These are phyloP conservation scores for Bicyclus anynana DNA, from an alignment of 1,140 invertebrate species.

Conservation along the genomic window DNA sequence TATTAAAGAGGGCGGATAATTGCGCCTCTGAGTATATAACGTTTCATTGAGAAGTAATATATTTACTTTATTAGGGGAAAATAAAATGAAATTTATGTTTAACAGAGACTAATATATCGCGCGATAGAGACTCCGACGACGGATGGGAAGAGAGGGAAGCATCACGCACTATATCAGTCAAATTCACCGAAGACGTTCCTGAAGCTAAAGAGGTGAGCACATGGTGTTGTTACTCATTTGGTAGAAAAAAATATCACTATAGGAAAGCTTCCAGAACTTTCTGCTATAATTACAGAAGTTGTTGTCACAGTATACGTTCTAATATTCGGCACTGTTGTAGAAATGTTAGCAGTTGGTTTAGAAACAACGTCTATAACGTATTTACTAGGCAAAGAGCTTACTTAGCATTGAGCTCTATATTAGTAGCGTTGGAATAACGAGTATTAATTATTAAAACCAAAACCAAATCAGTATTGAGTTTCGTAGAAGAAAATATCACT, in stretches of 20 bases:
- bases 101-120: conserved; percentile 54
- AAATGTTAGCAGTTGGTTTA: conserved; percentile 42
- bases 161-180: conserved; percentile 90
- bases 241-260: conserved; percentile 6
- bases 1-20: too few relatives aligned
- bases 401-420: conserved; percentile 54
- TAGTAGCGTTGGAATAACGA: conserved; percentile 59
- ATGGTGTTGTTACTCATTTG: conserved; percentile 53
- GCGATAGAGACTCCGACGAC: conserved; percentile 79
- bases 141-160: conserved; percentile 88
- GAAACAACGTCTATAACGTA: conserved; percentile 37
- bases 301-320: conserved; percentile 31
- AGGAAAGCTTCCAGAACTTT: conserved; percentile 23
- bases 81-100: too few relatives aligned
- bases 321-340: conserved; percentile 34
- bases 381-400: conserved; percentile 55
- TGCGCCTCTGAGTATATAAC: too few relatives aligned
- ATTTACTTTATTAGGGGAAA: too few relatives aligned
- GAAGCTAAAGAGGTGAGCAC: conserved; percentile 85
- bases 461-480: conserved; percentile 2
- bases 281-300: conserved; percentile 24
- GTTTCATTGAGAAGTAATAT: background rate
- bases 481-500: conserved; percentile 7
- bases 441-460: too few relatives aligned
- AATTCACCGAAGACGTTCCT: conserved; percentile 90